Evolutionary conservation across 2,797 vertebrate genomes (phyloP).

Genomic region (Coracias cyanogaster): DNA sequence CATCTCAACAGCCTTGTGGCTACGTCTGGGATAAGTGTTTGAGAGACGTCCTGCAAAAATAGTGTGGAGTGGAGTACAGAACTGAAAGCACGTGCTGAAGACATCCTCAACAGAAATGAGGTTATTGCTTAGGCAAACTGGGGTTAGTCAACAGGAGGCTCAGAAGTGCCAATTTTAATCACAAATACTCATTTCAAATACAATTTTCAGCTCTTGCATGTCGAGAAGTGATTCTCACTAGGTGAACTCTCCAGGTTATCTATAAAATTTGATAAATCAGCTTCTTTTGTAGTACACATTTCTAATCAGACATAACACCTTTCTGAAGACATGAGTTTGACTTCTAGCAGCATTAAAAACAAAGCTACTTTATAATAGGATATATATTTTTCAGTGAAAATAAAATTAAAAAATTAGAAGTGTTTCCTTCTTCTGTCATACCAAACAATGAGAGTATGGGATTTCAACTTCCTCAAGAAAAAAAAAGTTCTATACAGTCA

Average conservation of each 20-base stretch:
- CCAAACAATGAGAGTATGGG: not conserved
- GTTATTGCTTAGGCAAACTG: not conserved
- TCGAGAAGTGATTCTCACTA: constrained; percentile 38
- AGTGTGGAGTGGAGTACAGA: not conserved
- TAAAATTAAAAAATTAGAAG: too few species aligned
- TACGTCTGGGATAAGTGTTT: not conserved
- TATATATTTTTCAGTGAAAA: not conserved
- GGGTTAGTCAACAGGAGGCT: not conserved
- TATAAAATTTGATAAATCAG: constrained; percentile 13
- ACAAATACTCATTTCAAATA: constrained; percentile 22
- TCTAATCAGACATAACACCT: not conserved
- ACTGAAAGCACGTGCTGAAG: not conserved
- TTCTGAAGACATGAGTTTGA: not conserved
- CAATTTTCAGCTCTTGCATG: constrained; percentile 28
- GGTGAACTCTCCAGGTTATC: not conserved
- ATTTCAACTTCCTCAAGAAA: not conserved
- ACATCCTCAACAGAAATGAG: not conserved
- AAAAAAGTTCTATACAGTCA: not conserved
- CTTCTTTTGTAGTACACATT: not conserved
- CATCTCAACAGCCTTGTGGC: not conserved
- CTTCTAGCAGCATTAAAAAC: not conserved
- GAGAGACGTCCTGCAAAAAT: not conserved
- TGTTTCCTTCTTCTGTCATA: not conserved
- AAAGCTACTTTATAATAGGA: not conserved
- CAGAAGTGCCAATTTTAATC: not conserved